These are phyloP conservation scores for Netelia fuscicornis DNA, from an alignment of 2,888 invertebrate genomes.

Conservation along the genomic window DNA sequence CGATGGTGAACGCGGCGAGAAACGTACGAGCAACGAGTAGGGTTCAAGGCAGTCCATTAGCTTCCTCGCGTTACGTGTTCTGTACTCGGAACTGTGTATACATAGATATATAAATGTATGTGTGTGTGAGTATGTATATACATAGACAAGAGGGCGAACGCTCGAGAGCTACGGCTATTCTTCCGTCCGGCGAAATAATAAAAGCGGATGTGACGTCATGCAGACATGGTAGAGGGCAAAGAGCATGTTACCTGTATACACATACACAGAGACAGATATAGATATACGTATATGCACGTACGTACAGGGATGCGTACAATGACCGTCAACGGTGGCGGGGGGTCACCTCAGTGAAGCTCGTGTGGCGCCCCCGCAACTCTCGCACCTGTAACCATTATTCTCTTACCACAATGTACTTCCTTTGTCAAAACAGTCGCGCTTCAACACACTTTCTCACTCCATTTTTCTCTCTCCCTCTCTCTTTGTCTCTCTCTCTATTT, in stretches of 20 bases:
- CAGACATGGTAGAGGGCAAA: conserved; percentile 39
- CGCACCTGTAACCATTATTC: conserved; percentile 74
- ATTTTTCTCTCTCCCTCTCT: conserved; percentile 10
- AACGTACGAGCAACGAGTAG: conserved; percentile 51
- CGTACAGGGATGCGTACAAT: conserved; percentile 53
- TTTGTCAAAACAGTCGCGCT: conserved; percentile 71
- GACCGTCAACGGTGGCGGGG: conserved; percentile 54
- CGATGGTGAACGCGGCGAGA: conserved; percentile 21
- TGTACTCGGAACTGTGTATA: conserved; percentile 15
- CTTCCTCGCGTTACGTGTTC: conserved; percentile 52
- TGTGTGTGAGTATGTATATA: neutral
- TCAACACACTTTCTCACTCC: conserved; percentile 42
- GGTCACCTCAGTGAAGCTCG: conserved; percentile 45
- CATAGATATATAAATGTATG: conserved; percentile 6
- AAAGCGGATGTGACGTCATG: conserved; percentile 77
- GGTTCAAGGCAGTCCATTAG: conserved; percentile 75
- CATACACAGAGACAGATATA: neutral
- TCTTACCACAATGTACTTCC: conserved; percentile 79
- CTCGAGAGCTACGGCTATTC: conserved; percentile 45
- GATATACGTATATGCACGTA: neutral
- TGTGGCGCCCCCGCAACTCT: conserved; percentile 65
- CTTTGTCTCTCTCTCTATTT: conserved; percentile 21
- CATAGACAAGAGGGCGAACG: conserved; percentile 13
- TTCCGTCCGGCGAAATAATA: conserved; percentile 75
- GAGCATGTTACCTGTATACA: conserved; percentile 4